Evolutionary conservation across 2,797 vertebrate genomes (phyloP), one percentile per base, ranked within the genome.

Genomic region (Eremophila alpestris): DNA sequence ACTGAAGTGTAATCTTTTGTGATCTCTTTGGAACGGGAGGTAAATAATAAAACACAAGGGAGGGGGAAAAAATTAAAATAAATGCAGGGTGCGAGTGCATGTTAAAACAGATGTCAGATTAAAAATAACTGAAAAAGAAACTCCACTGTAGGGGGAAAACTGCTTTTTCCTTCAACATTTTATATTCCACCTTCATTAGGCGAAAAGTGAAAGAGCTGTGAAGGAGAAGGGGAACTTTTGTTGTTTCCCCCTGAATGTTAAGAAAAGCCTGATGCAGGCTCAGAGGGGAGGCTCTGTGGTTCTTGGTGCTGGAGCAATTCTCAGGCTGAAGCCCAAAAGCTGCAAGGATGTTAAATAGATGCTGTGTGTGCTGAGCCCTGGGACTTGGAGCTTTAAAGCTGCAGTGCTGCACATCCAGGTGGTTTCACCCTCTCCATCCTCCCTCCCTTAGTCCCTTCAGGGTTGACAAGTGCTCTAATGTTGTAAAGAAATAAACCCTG

Each of bases 11-110:
- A 96, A 96, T 95, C 94, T 93, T 97, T 94, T 96, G 93, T 96
- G 89, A 96, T 94, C 89, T 91, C 77, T 89, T 92, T 90, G 93
- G 88, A 96, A 85, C 56, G 64, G 74, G 91, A 96, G 85, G 95
- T 96, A 97, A 97, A 96, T 97, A 97, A 97, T 97, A 85, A 96
- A 97, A 96, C 95, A 96, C 93, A 96, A 46, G 93, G 94, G 90
- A 95, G 87, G 80, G 80, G 78, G 74, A 29, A 41, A 81, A 89
- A 91, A 67, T 91, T 93, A 90, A 95, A 95, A 94, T 96, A 95
- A 90, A 84, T 93, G 87, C 29, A 58, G 77, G 19, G 20, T 79
- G 77, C 48, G 89, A 87, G 18, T 90, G 85, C 95, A 95, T 94
- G 93, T 91, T 97, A 89, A 96, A 96, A 88, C 83, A 94, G 95